phyloP scores from a whole-genome alignment of 1,140 invertebrate species.

The Drosophila tani region DNA sequence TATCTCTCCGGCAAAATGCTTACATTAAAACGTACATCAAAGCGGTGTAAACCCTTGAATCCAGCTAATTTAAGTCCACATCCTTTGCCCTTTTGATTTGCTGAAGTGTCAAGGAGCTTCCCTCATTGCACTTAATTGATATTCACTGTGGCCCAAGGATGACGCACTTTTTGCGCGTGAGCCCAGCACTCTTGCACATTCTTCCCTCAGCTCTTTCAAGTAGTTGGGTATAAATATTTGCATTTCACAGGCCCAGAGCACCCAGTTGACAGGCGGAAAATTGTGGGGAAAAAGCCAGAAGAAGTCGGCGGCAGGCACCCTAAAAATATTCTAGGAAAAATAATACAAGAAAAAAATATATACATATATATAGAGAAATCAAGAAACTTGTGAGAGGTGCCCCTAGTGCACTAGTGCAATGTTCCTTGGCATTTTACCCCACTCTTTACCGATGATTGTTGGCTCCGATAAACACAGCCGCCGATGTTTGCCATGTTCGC shows the following conservation, averaged over 20 bases:
- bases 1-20: not conserved
- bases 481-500: slow-evolving; percentile 40
- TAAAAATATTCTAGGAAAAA: slow-evolving; percentile 29
- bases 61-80: slow-evolving; percentile 21
- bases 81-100: slow-evolving; percentile 8
- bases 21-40: slow-evolving; percentile 22
- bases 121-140: slow-evolving; percentile 49
- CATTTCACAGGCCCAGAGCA: slow-evolving; percentile 43
- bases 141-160: slow-evolving; percentile 44
- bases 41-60: slow-evolving; percentile 15
- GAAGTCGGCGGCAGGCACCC: slow-evolving; percentile 28
- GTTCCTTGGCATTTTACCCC: slow-evolving; percentile 51
- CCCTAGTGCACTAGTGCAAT: slow-evolving; percentile 23
- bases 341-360: slow-evolving; percentile 13
- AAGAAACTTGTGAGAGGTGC: slow-evolving; percentile 7
- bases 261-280: slow-evolving; percentile 12
- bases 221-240: slow-evolving; percentile 76
- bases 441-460: slow-evolving; percentile 50
- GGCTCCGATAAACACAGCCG: slow-evolving; percentile 68
- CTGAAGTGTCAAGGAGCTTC: slow-evolving; percentile 11
- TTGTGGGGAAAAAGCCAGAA: slow-evolving; percentile 11
- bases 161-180: slow-evolving; percentile 47
- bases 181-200: slow-evolving; percentile 11
- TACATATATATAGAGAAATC: slow-evolving; percentile 21
- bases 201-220: slow-evolving; percentile 46